Evolutionary conservation across 1,140 invertebrate species (phyloP).

Genomic region (Bombus breviceps): DNA sequence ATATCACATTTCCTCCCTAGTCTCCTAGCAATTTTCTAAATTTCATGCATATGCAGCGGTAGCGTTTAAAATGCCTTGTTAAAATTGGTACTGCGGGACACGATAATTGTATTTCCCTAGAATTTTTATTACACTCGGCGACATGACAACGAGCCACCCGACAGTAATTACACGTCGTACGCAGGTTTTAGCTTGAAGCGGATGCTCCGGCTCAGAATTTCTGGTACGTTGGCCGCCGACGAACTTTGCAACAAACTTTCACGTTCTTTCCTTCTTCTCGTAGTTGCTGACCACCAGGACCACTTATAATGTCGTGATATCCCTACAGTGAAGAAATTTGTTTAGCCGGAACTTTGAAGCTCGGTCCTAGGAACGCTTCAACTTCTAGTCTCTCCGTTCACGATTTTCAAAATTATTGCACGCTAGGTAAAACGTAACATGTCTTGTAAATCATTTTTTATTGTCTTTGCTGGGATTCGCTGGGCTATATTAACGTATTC

Average conservation of each 20-base stretch:
- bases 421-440: neutral
- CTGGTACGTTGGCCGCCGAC: conserved; percentile 19
- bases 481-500: neutral
- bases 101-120: conserved; percentile 46
- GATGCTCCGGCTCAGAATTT: conserved; percentile 14
- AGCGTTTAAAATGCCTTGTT: conserved; percentile 29
- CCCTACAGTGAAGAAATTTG: conserved; percentile 29
- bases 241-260: conserved; percentile 48
- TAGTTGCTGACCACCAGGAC: conserved; percentile 35
- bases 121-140: conserved; percentile 49
- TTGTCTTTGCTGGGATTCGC: neutral
- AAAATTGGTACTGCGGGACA: conserved; percentile 20
- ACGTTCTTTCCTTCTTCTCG: conserved; percentile 11
- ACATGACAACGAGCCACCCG: conserved; percentile 36
- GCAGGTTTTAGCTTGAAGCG: conserved; percentile 37
- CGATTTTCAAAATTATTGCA: neutral
- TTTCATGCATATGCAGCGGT: neutral
- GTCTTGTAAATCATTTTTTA: neutral
- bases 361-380: neutral
- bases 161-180: conserved; percentile 51
- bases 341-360: conserved; percentile 23
- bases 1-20: neutral
- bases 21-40: neutral
- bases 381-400: neutral
- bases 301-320: conserved; percentile 31